Evolutionary conservation across 2,888 invertebrate genomes (phyloP).

Genomic region (Ornithoptera alexandrae): DNA sequence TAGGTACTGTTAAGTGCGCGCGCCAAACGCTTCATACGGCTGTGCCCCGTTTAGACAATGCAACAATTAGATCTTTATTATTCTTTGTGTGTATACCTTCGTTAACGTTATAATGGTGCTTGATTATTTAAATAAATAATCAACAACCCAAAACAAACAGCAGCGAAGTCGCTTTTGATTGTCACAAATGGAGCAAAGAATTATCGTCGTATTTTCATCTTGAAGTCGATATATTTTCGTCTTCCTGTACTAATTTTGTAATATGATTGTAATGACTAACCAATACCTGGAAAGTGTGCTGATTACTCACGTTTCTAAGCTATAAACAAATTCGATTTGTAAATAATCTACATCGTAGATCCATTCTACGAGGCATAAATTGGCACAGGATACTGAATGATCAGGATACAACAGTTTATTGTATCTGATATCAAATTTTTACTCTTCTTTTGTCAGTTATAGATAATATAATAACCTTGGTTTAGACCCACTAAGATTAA

Average conservation of each 20-base stretch:
- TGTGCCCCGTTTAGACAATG: slow-evolving; percentile 53
- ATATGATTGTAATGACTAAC: slow-evolving; percentile 14
- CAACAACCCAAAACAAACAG: slow-evolving; percentile 1
- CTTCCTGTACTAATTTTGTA: slow-evolving; percentile 4
- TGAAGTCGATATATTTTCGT: slow-evolving; percentile 4
- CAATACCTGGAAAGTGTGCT: slow-evolving; percentile 6
- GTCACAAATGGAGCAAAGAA: slow-evolving; percentile 14
- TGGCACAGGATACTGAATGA: neutral
- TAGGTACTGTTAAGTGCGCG: slow-evolving; percentile 58
- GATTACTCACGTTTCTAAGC: neutral
- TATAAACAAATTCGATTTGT: neutral
- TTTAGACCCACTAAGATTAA: too few species aligned
- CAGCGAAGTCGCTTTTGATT: neutral
- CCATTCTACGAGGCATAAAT: neutral
- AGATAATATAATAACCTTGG: too few species aligned
- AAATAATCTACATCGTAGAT: neutral
- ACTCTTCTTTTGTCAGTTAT: too few species aligned
- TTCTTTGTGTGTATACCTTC: slow-evolving; percentile 54
- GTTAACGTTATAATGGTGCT: slow-evolving; percentile 28
- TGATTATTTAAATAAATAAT: slow-evolving; percentile 23
- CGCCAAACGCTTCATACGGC: slow-evolving; percentile 54
- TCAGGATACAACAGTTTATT: neutral
- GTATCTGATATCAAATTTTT: neutral
- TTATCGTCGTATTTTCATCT: neutral
- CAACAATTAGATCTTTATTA: slow-evolving; percentile 64